These are phyloP conservation scores for Hypocryptadius cinnamomeus DNA, from an alignment of 2,113 vertebrate species.

Conservation along the genomic window DNA sequence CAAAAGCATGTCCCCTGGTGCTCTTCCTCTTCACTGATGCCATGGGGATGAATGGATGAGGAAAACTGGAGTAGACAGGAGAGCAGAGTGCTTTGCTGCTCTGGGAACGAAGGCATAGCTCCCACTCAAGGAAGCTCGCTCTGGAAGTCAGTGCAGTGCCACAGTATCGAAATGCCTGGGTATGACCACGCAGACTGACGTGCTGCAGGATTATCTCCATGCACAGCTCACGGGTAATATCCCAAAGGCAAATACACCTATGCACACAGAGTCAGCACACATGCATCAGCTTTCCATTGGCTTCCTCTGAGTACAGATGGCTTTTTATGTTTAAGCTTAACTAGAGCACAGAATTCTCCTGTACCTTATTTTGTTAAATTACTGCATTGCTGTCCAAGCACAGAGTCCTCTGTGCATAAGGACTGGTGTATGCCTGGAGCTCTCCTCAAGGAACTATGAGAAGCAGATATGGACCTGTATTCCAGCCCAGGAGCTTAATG, in stretches of 20 bases:
- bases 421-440: accelerated
- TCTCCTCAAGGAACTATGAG: not conserved
- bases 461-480: not conserved
- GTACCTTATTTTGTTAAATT: not conserved
- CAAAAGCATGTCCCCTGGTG: not conserved
- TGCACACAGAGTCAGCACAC: not conserved
- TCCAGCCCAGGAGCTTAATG: not conserved
- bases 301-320: not conserved
- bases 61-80: not conserved
- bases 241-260: not conserved
- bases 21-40: not conserved
- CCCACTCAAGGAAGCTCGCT: not conserved
- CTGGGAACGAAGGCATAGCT: not conserved
- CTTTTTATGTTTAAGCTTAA: not conserved
- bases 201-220: not conserved
- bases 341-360: not conserved
- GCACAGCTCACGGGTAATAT: not conserved
- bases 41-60: not conserved
- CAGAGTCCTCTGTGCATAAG: not conserved
- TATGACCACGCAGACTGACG: not conserved
- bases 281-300: not conserved
- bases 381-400: not conserved
- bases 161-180: accelerated
- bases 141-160: not conserved
- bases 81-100: not conserved